phyloP scores from a whole-genome alignment of 92 coral and sea anemone species.

The Plumapathes pennacea region DNA sequence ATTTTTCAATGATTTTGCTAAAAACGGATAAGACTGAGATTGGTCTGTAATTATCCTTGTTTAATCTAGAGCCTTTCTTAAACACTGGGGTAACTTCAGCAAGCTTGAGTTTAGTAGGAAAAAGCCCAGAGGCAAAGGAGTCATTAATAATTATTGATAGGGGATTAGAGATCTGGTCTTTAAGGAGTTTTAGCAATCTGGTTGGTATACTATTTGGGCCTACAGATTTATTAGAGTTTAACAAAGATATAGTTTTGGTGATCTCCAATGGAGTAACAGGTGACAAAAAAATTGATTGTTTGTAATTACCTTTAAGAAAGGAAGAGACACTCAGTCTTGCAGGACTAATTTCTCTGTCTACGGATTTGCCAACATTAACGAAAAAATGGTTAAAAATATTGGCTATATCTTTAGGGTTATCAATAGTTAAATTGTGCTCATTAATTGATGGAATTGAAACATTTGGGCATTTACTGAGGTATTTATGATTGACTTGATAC shows the following conservation, averaged over 20 bases:
- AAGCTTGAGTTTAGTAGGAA: slow-evolving; percentile 20
- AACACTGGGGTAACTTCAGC: slow-evolving; percentile 8
- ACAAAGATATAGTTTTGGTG: too few relatives aligned
- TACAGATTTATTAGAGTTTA: too few relatives aligned
- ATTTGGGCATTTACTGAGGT: slow-evolving; percentile 11
- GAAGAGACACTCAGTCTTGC: slow-evolving; percentile 1
- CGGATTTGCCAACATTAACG: slow-evolving; percentile 2
- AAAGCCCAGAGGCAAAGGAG: slow-evolving; percentile 22
- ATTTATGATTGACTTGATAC: slow-evolving; percentile 8
- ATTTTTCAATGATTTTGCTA: slow-evolving; percentile 21
- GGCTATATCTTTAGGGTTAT: slow-evolving; percentile 20
- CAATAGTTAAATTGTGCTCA: slow-evolving; percentile 10
- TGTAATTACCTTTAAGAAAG: slow-evolving; percentile 15
- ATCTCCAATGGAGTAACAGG: slow-evolving; percentile 16
- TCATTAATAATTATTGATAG: slow-evolving; percentile 24
- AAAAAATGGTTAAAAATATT: slow-evolving; percentile 1
- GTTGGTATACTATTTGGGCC: slow-evolving; percentile 32
- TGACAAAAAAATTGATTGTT: slow-evolving; percentile 11
- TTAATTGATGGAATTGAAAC: slow-evolving; percentile 6
- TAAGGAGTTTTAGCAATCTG: slow-evolving; percentile 8
- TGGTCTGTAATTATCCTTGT: slow-evolving; percentile 18
- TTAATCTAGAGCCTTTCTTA: slow-evolving; percentile 14
- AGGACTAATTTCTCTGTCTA: slow-evolving; percentile 10
- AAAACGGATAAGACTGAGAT: slow-evolving; percentile 23
- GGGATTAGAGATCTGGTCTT: slow-evolving; percentile 2